Evolutionary conservation across 2,797 vertebrate species (phyloP), one percentile per base, ranked within the genome.

Genomic region (Remorina albescens): DNA sequence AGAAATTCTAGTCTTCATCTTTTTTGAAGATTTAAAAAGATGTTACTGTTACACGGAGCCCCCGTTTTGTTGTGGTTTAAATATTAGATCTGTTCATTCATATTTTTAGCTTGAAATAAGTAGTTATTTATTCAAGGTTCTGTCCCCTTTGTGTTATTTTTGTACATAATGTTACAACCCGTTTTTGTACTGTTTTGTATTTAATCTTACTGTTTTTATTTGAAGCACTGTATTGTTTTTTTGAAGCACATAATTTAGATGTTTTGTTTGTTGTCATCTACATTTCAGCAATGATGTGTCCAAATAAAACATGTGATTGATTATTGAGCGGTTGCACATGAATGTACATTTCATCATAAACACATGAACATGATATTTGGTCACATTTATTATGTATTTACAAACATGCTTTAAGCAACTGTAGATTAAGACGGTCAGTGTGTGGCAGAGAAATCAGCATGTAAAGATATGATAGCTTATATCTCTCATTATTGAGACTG

Each of bases 51-150:
- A 32, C 44, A 25, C 54, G 16, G 5, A 58, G 21, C 23, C n/a
- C 21, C 49, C 49, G 32, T 54, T 53, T 69, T 68, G 18, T 63
- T 67, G 42, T 49, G 59, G 5, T 39, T 58, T 5, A 55, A 56
- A 32, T 23, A 54, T 30, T 67, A 28, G 46, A 46, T 67, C 10
- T 61, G 47, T 51, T 54, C 9, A 30, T 49, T 53, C 23, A 60
- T 49, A 37, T 60, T 25, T 56, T 51, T 57, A 8, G 9, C n/a
- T 69, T 64, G 51, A 11, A 26, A 59, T 42, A 47, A 15, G 25
- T 72, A 56, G 21, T 49, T 89, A 89, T 91, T 89, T 85, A 91
- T 92, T 89, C 54, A 7, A 75, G 64, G 49, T 73, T 81, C 5
- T 93, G n/a, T 77, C 13, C 19, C 41, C 8, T 78, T 71, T 83